Base-by-base conservation (phyloP, 2,888 invertebrate species). In the Tinea pellionella region DNA sequence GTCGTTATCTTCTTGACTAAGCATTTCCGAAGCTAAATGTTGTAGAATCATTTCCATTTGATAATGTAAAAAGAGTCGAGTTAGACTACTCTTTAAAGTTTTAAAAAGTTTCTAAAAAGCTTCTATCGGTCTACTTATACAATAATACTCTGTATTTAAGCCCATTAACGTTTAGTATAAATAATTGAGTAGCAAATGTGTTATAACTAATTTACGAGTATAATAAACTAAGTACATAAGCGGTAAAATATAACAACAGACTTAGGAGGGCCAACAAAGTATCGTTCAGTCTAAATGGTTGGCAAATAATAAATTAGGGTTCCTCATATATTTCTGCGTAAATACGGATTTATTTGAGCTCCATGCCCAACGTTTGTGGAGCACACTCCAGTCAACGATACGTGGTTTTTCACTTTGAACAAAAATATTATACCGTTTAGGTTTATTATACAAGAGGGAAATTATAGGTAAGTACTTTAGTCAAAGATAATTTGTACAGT, bases 281-380 rank as follows among this genome's bases (percentile, higher is more conserved):
- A 2, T 47, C 15, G 16, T 47, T 47, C 47, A 47, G 47, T 15
- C 47, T 47, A 47, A 47, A 47, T 47, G 47, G 47, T 47, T 47
- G 47, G 47, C 47, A 47, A 47, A 47, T 47, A 47, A 47, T 47
- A 47, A 47, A 47, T 47, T 47, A 47, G 16, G 47, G 47, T 47
- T 16, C 9, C 47, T 9, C 47, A 47, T 47, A 47, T 47, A 47
- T 47, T 47, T 47, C 18, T 47, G 1, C 9, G 47, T 47, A 9
- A 47, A 47, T 15, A 47, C 47, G 15, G 18, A 47, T 47, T 47
- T 47, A 47, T 47, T 47, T 18, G 47, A 16, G 18, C 47, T 47
- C 37, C 47, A 9, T 47, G 47, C 47, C 15, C 47, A 47, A 18
- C 47, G 47, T n/a, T 47, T 13, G 47, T 9, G 11, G 47, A 2